Evolutionary conservation across 2,888 invertebrate species (phyloP), one percentile per base, ranked within the genome.

Genomic region (Caenorhabditis becei): DNA sequence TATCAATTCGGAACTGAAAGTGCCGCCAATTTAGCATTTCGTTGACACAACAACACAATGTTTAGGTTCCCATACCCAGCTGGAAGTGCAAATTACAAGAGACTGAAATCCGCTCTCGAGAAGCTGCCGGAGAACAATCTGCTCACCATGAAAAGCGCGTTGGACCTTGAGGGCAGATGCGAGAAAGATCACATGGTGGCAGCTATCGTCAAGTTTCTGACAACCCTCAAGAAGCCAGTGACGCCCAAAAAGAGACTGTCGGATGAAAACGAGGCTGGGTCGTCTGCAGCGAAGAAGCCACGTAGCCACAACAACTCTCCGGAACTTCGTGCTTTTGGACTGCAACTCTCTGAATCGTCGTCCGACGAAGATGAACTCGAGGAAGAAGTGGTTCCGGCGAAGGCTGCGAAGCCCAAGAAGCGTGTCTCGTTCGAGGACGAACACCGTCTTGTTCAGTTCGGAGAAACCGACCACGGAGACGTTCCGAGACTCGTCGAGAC

Each of bases 401-500:
- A 23, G 35, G 35, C 35, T 5, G 11, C 16, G 10, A 67, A 67
- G 59, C 53, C 41, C 4, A 69, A 69, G 16, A 69, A 69, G 24
- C 69, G 58, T 1, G 69, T 69, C n/a, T 49, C 59, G 3, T 69
- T 59, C 20, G 51, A 61, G 16, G 70, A 61, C n/a, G 51, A 61
- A 14, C 51, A 47, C 14, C 54, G 54, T 26, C 47, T 49, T 32
- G 32, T 44, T 16, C 20, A 49, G 5, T 28, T 51, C 23, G 14
- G 23, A 2, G 28, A 32, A 59, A 37, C 5, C 2, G 37, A 35
- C 23, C 14, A 59, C 4, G 37, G 7, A 8, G 28, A 56, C 8
- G 56, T 11, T 26, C n/a, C 26, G 11, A 53, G 8, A 20, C 53
- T 24, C 16, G 41, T 3, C 10, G 16, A 41, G 11, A 14, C 5